Base-by-base conservation (phyloP, 2,888 invertebrate species). In the Conchocele bisecta region DNA sequence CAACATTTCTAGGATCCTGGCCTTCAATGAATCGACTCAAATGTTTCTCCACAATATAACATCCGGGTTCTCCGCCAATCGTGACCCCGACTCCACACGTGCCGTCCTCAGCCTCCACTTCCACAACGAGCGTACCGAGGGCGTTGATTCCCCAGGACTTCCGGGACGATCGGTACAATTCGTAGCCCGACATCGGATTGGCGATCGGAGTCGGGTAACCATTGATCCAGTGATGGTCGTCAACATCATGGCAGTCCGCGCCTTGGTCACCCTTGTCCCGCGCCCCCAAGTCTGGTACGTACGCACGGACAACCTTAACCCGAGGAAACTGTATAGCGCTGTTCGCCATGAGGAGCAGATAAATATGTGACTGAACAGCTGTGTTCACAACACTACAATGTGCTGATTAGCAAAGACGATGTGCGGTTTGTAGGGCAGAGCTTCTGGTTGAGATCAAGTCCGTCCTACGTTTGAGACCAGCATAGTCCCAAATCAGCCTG, bases 121-220 rank as follows among this genome's bases (percentile, higher is more conserved):
- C 89, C 5, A 88, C 89, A 29, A 88, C 84, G 44, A 89, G 70
- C 0, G 87, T 75, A 0, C 89, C 89, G 4, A 89, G 69, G 11
- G 87, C 89, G 70, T 89, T 89, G 66, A 89, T 89, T 6, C 89
- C 89, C 89, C 89, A 89, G 3, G 87, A 88, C 69, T 88, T 88
- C 35, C 89, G 59, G 56, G 77, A 82, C 15, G 72, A 59, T 15
- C 84, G 81, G 69, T 89, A 89, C 57, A 83, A 80, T 29, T 74
- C 74, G 61, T 84, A 85, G 15, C 76, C 73, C 5, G 87, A 86
- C 89, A 89, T 89, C 0, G 88, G 89, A 59, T 86, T 88, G 11
- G 89, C 88, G 7, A 89, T 79, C 6, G 89, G 89, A 1, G 70
- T 79, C 2, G 87, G 83, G 35, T 81, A 74, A 11, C 89, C 88